Evolutionary conservation across 2,797 vertebrate genomes (phyloP).

Genomic region (Hyperoplus lanceolatus): DNA sequence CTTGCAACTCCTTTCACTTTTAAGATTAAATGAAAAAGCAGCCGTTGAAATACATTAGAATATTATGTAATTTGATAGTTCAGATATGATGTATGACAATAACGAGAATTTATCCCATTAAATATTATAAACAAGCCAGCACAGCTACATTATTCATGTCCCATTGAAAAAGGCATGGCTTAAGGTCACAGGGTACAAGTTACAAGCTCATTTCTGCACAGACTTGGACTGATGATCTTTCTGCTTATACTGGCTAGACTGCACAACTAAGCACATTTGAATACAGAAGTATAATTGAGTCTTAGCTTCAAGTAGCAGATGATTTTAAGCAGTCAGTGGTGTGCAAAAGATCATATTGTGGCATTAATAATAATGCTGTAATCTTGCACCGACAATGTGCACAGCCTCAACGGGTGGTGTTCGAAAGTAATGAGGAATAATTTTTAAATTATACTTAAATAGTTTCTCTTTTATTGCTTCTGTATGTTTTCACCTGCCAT

Average conservation of each 20-base stretch:
- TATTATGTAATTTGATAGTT: neutral
- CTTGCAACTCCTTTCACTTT: slow-evolving; percentile 32
- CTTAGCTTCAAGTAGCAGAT: neutral
- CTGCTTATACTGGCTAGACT: neutral
- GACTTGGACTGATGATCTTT: neutral
- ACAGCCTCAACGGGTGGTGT: too few species aligned
- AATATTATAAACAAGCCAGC: neutral
- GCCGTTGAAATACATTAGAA: neutral
- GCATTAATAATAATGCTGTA: neutral
- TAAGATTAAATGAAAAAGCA: neutral
- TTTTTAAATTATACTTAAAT: neutral
- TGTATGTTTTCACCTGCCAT: neutral
- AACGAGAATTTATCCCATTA: neutral
- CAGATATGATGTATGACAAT: neutral
- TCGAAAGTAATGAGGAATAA: neutral
- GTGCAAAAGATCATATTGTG: neutral
- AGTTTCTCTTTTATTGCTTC: neutral
- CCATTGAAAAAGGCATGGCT: neutral
- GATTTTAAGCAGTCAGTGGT: neutral
- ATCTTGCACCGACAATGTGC: neutral
- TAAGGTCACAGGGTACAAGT: neutral
- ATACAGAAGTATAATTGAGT: neutral
- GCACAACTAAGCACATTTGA: neutral
- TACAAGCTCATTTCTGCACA: neutral
- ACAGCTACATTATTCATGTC: neutral